These are phyloP conservation scores for Eulithis testata DNA, from an alignment of 2,888 invertebrate species.

Conservation along the genomic window DNA sequence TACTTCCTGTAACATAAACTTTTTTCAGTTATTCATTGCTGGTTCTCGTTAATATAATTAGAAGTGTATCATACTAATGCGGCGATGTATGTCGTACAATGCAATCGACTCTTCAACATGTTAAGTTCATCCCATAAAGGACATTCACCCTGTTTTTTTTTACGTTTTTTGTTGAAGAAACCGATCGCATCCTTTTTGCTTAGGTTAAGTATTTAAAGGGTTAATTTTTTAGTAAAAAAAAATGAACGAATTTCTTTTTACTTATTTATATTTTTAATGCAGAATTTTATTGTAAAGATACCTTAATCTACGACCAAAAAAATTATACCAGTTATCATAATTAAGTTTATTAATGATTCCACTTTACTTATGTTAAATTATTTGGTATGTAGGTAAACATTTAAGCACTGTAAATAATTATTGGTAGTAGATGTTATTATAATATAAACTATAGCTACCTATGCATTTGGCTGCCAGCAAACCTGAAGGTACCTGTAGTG, in stretches of 20 bases:
- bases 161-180: constrained; percentile 63
- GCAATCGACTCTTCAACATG: constrained; percentile 36
- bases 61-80: not conserved
- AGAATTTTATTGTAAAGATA: no score
- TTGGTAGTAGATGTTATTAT: no score
- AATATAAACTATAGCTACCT: no score
- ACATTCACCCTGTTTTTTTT: constrained; percentile 68
- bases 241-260: constrained; percentile 53
- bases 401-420: no score
- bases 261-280: no score
- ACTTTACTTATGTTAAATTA: no score
- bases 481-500: no score
- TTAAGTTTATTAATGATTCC: no score
- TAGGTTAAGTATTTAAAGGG: constrained; percentile 59
- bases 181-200: constrained; percentile 66
- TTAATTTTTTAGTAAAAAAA: constrained; percentile 59
- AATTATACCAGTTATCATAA: no score
- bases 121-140: constrained; percentile 55
- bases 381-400: no score
- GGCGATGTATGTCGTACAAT: constrained; percentile 23
- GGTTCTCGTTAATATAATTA: not conserved
- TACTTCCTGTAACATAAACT: constrained; percentile 6
- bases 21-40: constrained; percentile 12
- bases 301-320: no score
- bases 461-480: no score